phyloP scores from a whole-genome alignment of 2,113 vertebrate species.

The Platichthys flesus region DNA sequence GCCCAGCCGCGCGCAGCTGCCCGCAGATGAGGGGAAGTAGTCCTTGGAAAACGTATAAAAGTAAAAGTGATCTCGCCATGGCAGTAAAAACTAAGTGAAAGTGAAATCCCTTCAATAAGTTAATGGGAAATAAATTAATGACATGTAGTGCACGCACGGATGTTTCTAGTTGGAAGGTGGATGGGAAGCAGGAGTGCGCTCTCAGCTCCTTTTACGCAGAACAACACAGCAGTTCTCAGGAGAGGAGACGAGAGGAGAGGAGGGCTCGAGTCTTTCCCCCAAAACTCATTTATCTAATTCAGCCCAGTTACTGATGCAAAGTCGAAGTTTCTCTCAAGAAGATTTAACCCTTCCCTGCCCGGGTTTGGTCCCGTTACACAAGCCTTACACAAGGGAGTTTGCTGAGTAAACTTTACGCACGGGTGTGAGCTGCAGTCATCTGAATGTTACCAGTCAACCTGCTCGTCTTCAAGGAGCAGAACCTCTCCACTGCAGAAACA shows the following conservation, averaged over 20 bases:
- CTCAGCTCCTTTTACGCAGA: slow-evolving; percentile 34
- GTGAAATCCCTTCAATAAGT: not conserved
- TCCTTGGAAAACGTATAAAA: slow-evolving; percentile 69
- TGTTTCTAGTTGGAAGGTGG: not conserved
- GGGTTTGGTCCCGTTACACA: slow-evolving; percentile 43
- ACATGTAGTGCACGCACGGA: slow-evolving; percentile 13
- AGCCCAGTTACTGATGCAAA: slow-evolving; percentile 62
- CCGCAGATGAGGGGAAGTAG: slow-evolving; percentile 60
- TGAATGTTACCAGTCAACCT: not conserved
- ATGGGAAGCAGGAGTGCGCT: slow-evolving; percentile 36
- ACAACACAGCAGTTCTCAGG: slow-evolving; percentile 59
- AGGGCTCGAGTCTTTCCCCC: slow-evolving; percentile 26
- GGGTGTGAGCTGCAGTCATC: slow-evolving; percentile 57
- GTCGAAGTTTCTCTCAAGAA: slow-evolving; percentile 42
- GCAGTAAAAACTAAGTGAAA: slow-evolving; percentile 24
- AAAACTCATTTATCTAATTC: slow-evolving; percentile 57
- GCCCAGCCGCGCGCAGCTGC: slow-evolving; percentile 57
- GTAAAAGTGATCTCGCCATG: slow-evolving; percentile 73
- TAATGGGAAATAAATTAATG: slow-evolving; percentile 4
- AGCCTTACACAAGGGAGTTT: slow-evolving; percentile 52
- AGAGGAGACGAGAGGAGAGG: slow-evolving; percentile 35
- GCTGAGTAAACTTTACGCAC: slow-evolving; percentile 75
- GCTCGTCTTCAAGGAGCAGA: slow-evolving; percentile 9
- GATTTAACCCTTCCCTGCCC: slow-evolving; percentile 71
- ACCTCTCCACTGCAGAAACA: not conserved